These are phyloP conservation scores for Threskiornis aethiopicus DNA, from an alignment of 2,797 vertebrate genomes.

Conservation along the genomic window DNA sequence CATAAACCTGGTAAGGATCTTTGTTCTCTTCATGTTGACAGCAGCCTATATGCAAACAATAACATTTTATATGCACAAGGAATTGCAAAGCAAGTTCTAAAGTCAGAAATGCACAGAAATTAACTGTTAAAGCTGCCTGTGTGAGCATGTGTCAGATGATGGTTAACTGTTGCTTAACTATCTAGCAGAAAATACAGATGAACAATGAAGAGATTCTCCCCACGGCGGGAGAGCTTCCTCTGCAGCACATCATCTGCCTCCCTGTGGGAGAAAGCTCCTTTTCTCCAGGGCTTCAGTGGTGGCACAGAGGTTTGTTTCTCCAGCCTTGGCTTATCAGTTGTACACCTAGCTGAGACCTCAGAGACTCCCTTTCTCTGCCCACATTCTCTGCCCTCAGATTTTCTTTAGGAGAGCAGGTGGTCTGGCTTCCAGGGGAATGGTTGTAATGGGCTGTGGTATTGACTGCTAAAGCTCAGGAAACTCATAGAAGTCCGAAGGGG, in stretches of 20 bases:
- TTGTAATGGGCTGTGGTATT: background rate
- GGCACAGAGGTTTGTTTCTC: background rate
- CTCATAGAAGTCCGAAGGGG: background rate
- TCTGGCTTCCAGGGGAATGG: background rate
- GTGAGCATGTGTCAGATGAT: background rate
- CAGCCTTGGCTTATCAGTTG: background rate
- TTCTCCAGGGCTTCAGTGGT: background rate
- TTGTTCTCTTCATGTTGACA: background rate
- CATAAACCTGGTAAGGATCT: background rate
- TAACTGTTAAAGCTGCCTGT: background rate
- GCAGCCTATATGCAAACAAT: background rate
- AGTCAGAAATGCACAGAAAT: background rate
- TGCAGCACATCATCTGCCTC: background rate
- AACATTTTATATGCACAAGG: background rate
- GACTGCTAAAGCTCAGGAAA: background rate
- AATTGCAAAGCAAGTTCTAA: background rate
- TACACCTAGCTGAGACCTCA: background rate
- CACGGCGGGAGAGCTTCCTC: rapidly evolving
- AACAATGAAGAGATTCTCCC: background rate
- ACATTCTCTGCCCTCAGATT: background rate
- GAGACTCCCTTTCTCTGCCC: background rate
- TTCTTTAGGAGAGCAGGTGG: background rate
- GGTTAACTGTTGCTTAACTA: background rate
- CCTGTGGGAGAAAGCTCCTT: background rate
- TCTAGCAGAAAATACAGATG: background rate